Percentiles rank a stretch among this genome's conserved stretches.
phyloP scores from a whole-genome alignment of 2,113 vertebrate genomes.

The Ptychochromis oligacanthus region DNA sequence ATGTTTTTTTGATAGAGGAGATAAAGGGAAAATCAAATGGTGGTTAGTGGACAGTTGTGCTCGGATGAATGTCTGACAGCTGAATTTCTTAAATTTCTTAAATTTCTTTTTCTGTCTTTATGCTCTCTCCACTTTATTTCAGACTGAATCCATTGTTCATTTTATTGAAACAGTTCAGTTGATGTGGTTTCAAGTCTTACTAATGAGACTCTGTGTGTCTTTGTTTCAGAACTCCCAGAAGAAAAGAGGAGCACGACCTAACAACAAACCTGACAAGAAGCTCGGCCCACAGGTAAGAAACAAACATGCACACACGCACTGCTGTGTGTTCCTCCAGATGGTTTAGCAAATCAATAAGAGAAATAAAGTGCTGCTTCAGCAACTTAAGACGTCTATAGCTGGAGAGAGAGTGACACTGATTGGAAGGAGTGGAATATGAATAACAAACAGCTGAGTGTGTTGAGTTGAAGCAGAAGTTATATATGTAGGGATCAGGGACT shows the following conservation, averaged over 20 bases:
- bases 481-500: background rate
- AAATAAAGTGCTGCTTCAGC: constrained; percentile 6
- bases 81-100: too few relatives aligned
- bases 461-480: background rate
- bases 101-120: background rate
- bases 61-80: too few relatives aligned
- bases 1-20: background rate
- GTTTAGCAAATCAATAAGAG: constrained; percentile 40
- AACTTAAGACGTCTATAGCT: background rate
- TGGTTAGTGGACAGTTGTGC: too few relatives aligned
- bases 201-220: constrained; percentile 33
- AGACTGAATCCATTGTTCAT: background rate
- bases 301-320: background rate
- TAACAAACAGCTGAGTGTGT: background rate
- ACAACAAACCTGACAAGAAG: constrained; percentile 94
- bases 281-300: constrained; percentile 85
- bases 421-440: background rate
- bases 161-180: background rate
- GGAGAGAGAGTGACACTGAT: background rate
- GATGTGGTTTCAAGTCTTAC: background rate
- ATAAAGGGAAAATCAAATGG: too few relatives aligned
- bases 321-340: background rate
- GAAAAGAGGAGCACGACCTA: constrained; percentile 88
- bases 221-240: constrained; percentile 90
- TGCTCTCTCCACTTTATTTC: background rate